Percentiles rank a stretch among this genome's conserved stretches.
These are phyloP conservation scores for Agelaius phoeniceus DNA, from an alignment of 2,113 vertebrate species.

Conservation along the genomic window DNA sequence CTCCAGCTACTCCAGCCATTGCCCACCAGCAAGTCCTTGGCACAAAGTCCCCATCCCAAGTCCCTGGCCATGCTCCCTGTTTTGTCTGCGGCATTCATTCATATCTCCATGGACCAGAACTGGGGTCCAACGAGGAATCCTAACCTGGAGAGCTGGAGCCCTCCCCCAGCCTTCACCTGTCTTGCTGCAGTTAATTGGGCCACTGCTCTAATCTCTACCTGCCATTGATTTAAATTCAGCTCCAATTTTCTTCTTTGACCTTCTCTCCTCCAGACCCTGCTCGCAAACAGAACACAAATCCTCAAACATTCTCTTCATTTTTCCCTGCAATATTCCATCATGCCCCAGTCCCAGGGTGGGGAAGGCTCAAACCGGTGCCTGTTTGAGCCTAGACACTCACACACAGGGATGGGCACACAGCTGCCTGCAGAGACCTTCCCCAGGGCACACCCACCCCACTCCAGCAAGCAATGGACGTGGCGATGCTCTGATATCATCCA, in stretches of 20 bases:
- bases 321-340: not conserved
- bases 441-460: not conserved
- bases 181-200: constrained; percentile 2
- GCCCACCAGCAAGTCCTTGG: not conserved
- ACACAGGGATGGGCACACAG: not conserved
- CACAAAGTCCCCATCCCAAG: not conserved
- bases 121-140: not conserved
- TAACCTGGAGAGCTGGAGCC: not conserved
- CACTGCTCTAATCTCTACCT: constrained; percentile 32
- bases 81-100: not conserved
- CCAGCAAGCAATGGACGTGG: not conserved
- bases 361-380: fast-evolving
- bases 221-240: constrained; percentile 57
- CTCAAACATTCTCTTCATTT: not conserved
- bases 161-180: not conserved
- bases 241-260: constrained; percentile 60
- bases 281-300: constrained; percentile 18
- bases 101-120: not conserved
- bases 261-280: constrained; percentile 34
- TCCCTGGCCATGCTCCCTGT: fast-evolving
- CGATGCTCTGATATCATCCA: not conserved
- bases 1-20: not conserved
- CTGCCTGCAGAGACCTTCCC: not conserved
- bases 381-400: not conserved
- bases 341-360: not conserved